Base-by-base conservation (phyloP, 92 coral and sea anemone genomes). In the Micromussa lordhowensis region DNA sequence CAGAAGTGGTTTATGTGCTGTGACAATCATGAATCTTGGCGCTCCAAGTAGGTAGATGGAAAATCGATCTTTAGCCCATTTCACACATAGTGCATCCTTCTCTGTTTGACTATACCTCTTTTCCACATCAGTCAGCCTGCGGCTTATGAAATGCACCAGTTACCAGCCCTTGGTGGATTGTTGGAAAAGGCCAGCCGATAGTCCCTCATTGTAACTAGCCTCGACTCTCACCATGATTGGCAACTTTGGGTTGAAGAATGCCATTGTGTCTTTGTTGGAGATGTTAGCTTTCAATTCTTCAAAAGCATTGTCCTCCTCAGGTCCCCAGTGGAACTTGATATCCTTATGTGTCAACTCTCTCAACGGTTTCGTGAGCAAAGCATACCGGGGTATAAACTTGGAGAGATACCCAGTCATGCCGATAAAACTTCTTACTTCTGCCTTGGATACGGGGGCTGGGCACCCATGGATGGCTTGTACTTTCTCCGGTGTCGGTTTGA, bases 41-140 rank as follows among this genome's bases (percentile, higher is more conserved):
- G 93, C 93, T 32, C 93, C 93, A 18, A 90, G 91, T 19, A 93
- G 85, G 90, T 90, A 90, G 28, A 73, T 78, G 30, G 87, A 75
- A 36, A 87, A 72, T 78, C 95, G 61, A 18, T 86, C 89, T 48
- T 86, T 92, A 28, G 95, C 89, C 91, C 92, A 92, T 80, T 89
- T 86, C 35, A 86, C 85, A 19, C 79, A 80, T 28, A 92, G 49
- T n/a, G 92, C 92, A 51, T 89, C 91, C 57, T 81, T 86, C 86
- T 93, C 89, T 36, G 86, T 89, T 54, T 92, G 94, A 28, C 92
- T 88, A 77, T 92, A 92, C 59, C 83, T 83, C 81, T 91, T 87
- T 78, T 91, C 91, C 44, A 88, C n/a, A n/a, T n/a, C n/a, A n/a
- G n/a, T n/a, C n/a, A n/a, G n/a, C n/a, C n/a, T n/a, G n/a, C n/a